phyloP scores from a whole-genome alignment of 2,113 vertebrate genomes.

The Piprites chloris region DNA sequence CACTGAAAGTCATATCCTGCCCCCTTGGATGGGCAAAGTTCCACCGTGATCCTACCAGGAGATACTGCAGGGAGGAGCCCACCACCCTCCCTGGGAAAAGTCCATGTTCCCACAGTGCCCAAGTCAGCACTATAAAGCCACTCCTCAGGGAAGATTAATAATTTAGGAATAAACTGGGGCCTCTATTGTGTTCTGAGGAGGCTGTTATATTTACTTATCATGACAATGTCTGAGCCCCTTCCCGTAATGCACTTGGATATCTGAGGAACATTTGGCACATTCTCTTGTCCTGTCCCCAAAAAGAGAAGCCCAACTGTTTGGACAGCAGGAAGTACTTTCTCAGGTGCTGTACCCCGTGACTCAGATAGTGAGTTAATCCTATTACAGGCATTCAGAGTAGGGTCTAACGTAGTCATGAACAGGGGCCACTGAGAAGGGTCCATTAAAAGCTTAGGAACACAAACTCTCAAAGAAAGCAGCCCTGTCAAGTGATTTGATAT shows the following conservation, averaged over 20 bases:
- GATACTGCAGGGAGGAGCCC: not conserved
- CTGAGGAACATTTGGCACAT: not conserved
- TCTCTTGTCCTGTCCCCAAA: not conserved
- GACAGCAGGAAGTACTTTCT: accelerated
- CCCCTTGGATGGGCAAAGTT: not conserved
- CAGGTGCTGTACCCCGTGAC: not conserved
- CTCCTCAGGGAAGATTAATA: slow-evolving; percentile 15
- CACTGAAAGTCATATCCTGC: not conserved
- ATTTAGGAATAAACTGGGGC: slow-evolving; percentile 5
- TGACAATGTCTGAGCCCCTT: not conserved
- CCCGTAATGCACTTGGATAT: not conserved
- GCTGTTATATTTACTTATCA: not conserved
- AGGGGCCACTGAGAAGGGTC: not conserved
- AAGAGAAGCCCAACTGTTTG: not conserved
- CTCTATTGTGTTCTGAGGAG: slow-evolving; percentile 4
- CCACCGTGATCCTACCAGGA: not conserved
- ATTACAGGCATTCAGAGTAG: not conserved
- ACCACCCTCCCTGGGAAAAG: not conserved
- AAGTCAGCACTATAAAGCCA: not conserved
- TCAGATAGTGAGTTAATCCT: not conserved
- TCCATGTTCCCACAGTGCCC: not conserved
- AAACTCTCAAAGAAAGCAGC: not conserved
- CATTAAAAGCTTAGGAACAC: not conserved
- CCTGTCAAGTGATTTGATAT: not conserved
- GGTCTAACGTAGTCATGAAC: not conserved